A percentile compares a stretch with the other conserved stretches of the same genome.
phyloP scores from a whole-genome alignment of 2,797 vertebrate genomes.

The Anomalospiza imberbis region DNA sequence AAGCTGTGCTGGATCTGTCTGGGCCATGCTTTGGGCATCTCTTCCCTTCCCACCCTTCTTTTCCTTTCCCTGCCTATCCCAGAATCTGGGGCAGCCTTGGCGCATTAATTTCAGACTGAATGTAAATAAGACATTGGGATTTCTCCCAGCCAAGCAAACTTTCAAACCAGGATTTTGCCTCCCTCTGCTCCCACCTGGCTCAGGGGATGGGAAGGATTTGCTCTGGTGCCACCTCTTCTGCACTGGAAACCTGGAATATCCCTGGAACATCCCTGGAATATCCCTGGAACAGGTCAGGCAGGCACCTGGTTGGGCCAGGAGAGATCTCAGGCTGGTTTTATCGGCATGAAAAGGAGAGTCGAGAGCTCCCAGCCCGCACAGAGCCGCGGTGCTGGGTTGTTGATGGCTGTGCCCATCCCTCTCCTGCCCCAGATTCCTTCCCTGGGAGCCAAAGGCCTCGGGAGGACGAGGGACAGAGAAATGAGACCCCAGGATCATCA shows the following conservation, averaged over 20 bases:
- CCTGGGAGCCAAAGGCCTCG: not conserved
- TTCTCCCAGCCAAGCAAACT: not conserved
- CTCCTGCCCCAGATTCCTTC: not conserved
- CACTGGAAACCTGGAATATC: not conserved
- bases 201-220: not conserved
- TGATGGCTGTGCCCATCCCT: no score
- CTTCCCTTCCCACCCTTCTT: not conserved
- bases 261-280: not conserved
- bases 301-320: no score
- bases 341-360: no score
- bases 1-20: not conserved
- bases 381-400: no score
- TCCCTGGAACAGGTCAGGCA: not conserved
- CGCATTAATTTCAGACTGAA: conserved; percentile 28
- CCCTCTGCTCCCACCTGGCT: not conserved
- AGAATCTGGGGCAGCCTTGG: not conserved
- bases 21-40: not conserved
- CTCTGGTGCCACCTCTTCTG: not conserved
- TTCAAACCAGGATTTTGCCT: not conserved
- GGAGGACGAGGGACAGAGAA: not conserved
- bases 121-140: not conserved
- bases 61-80: not conserved
- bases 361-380: no score
- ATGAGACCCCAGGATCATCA: not conserved
- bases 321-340: no score